Evolutionary conservation across 2,888 invertebrate genomes (phyloP).

Genomic region (Mesorhabditis belari): DNA sequence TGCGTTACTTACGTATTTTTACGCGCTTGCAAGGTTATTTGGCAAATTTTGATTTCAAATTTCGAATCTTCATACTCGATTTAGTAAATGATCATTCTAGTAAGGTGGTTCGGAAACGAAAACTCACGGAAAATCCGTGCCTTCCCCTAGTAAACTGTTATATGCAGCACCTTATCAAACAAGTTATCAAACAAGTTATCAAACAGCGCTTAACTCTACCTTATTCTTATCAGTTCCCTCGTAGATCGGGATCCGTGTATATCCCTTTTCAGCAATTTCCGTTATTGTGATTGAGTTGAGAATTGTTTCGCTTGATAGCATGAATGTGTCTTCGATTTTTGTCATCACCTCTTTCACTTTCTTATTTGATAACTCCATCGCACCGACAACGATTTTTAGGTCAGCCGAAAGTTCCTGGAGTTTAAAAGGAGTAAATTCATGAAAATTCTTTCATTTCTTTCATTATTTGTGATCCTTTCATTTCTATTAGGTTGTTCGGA

Average conservation of each 20-base stretch:
- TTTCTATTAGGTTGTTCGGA: too few species aligned
- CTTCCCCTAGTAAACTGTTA: too few species aligned
- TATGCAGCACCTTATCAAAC: too few species aligned
- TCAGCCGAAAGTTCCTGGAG: conserved; percentile 34
- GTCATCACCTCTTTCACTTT: conserved; percentile 42
- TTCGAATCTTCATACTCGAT: too few species aligned
- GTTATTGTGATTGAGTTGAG: conserved; percentile 5
- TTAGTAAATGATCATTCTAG: too few species aligned
- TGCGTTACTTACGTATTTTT: too few species aligned
- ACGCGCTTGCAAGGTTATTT: too few species aligned
- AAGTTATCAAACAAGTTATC: neutral
- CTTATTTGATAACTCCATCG: conserved; percentile 43
- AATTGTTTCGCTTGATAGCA: conserved; percentile 8
- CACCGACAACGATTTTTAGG: conserved; percentile 42
- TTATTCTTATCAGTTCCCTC: conserved; percentile 10
- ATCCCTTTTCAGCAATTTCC: conserved; percentile 12
- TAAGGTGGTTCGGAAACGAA: too few species aligned
- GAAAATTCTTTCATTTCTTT: too few species aligned
- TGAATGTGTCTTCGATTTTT: conserved; percentile 23
- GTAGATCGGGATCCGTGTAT: conserved; percentile 14
- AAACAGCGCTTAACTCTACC: neutral
- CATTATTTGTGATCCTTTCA: too few species aligned
- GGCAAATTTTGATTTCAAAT: too few species aligned
- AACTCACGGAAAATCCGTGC: too few species aligned
- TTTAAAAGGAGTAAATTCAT: neutral